phyloP scores from a whole-genome alignment of 2,797 vertebrate species.

The Sebastes flavidus region DNA sequence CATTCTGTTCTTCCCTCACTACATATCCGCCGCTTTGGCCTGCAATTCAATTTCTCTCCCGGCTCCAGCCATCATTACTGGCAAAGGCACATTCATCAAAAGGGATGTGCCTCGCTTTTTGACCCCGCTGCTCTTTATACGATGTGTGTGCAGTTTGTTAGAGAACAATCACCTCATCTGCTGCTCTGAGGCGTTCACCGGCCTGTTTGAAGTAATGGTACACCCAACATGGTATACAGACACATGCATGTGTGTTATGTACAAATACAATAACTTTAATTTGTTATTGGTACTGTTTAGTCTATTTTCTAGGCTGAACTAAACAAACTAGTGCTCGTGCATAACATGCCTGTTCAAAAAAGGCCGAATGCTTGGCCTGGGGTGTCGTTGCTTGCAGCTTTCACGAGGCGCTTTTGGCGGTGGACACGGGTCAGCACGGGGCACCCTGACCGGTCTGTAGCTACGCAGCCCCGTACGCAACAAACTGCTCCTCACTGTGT shows the following conservation, averaged over 20 bases:
- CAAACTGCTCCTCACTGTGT: too few relatives aligned
- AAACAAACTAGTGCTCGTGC: background rate
- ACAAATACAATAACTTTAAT: background rate
- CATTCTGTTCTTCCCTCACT: slow-evolving; percentile 54
- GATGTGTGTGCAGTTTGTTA: slow-evolving; percentile 37
- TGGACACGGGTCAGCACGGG: too few relatives aligned
- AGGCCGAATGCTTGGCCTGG: too few relatives aligned
- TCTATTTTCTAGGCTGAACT: background rate
- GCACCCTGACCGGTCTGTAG: too few relatives aligned
- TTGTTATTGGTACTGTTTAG: too few relatives aligned
- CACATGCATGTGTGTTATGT: background rate
- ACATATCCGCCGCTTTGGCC: slow-evolving; percentile 56
- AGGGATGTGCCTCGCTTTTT: slow-evolving; percentile 24
- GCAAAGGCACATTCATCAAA: slow-evolving; percentile 65
- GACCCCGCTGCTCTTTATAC: slow-evolving; percentile 7
- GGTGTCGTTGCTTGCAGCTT: too few relatives aligned
- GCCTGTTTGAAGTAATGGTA: slow-evolving; percentile 4
- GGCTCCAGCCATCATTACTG: slow-evolving; percentile 57
- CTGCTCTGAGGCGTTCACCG: slow-evolving; percentile 1
- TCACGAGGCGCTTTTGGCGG: too few relatives aligned
- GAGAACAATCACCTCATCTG: slow-evolving; percentile 28
- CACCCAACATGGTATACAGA: slow-evolving; percentile 3
- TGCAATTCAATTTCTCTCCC: slow-evolving; percentile 68
- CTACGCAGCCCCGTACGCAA: too few relatives aligned
- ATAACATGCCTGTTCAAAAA: too few relatives aligned